These are phyloP conservation scores for Lethenteron camtschaticum DNA, from an alignment of 2,113 vertebrate species.

Conservation along the genomic window DNA sequence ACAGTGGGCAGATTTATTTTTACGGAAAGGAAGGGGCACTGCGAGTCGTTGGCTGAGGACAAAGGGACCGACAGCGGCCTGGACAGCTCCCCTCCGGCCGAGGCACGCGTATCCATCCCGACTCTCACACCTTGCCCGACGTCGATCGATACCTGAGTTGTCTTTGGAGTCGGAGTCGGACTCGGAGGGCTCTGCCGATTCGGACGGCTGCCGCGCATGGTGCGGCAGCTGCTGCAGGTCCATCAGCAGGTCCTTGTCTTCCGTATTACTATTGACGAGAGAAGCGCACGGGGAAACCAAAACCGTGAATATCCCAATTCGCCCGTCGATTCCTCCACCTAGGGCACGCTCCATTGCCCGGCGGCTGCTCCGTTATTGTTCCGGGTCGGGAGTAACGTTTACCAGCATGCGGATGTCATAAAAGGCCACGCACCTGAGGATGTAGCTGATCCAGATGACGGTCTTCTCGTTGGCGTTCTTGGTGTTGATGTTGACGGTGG, in stretches of 20 bases:
- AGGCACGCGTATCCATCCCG: too few species aligned
- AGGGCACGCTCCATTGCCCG: too few species aligned
- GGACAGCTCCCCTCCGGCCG: too few species aligned
- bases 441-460: conserved; percentile 97
- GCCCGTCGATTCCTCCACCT: not conserved
- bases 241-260: conserved; percentile 89
- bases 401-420: too few species aligned
- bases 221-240: conserved; percentile 86
- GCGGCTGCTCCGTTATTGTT: too few species aligned
- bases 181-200: conserved; percentile 86
- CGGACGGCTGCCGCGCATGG: conserved; percentile 73
- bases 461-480: conserved; percentile 94
- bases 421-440: conserved; percentile 47
- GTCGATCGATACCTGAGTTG: conserved; percentile 48
- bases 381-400: too few species aligned
- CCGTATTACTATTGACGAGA: conserved; percentile 36
- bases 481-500: conserved; percentile 81
- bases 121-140: too few species aligned
- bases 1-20: too few species aligned
- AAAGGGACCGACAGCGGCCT: too few species aligned
- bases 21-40: too few species aligned
- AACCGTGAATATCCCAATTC: conserved; percentile 1
- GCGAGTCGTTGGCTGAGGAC: too few species aligned
- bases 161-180: conserved; percentile 95
- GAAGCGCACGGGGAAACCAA: conserved; percentile 8